phyloP scores from a whole-genome alignment of 2,888 invertebrate species.

The Ochropacha duplaris region DNA sequence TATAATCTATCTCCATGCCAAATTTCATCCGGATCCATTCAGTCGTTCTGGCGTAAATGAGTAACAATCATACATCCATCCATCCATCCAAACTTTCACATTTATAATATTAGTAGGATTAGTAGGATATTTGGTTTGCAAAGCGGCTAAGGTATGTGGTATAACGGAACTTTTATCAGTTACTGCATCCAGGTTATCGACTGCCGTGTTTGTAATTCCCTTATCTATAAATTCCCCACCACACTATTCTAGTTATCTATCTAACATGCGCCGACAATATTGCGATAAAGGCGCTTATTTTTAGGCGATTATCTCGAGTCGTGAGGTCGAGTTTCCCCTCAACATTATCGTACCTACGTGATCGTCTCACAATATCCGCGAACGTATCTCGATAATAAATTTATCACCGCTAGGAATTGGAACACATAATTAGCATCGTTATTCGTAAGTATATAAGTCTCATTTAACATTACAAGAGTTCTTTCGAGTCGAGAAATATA shows the following conservation, averaged over 20 bases:
- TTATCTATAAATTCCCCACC: conserved; percentile 69
- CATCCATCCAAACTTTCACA: too few species aligned
- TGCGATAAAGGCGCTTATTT: conserved; percentile 64
- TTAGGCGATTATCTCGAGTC: conserved; percentile 50
- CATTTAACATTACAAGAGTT: conserved; percentile 37
- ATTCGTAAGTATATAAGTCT: conserved; percentile 33
- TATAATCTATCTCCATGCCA: too few species aligned
- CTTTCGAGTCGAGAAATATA: conserved; percentile 34
- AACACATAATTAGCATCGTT: conserved; percentile 31
- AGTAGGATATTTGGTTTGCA: too few species aligned
- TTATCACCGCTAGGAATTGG: conserved; percentile 39
- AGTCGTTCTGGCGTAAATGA: too few species aligned
- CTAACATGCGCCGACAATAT: conserved; percentile 56
- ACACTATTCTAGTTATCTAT: conserved; percentile 65
- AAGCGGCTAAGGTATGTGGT: too few species aligned
- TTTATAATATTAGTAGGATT: too few species aligned
- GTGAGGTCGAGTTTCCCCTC: conserved; percentile 34
- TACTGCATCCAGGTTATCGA: conserved; percentile 76
- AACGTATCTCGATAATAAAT: conserved; percentile 33
- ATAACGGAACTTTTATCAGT: conserved; percentile 60
- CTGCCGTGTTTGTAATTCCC: conserved; percentile 67
- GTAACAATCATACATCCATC: too few species aligned
- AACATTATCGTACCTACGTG: conserved; percentile 23
- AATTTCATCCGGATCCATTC: too few species aligned
- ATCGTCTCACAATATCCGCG: conserved; percentile 35